Percentiles rank a stretch among this genome's conserved stretches.
These are phyloP conservation scores for Hydrozoanthus tunicans DNA, from an alignment of 64 coral and sea anemone species.

Conservation along the genomic window DNA sequence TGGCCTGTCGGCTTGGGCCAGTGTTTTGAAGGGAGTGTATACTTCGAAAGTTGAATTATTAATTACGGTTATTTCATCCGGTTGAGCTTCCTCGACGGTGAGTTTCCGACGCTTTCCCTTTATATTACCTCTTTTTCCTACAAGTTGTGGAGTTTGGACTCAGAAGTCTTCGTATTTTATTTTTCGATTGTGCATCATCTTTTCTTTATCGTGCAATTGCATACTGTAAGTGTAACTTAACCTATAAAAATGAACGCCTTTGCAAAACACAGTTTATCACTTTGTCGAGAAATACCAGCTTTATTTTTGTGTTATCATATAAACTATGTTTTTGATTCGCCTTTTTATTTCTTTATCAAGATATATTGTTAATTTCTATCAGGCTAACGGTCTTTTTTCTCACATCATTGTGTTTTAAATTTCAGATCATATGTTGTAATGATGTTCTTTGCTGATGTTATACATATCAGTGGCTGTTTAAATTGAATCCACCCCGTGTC, in stretches of 20 bases:
- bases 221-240: slow-evolving; percentile 7
- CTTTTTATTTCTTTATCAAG: slow-evolving; percentile 25
- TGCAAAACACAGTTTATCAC: slow-evolving; percentile 58
- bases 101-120: neutral
- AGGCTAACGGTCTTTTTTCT: slow-evolving; percentile 36
- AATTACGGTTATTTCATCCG: slow-evolving; percentile 64
- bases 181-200: slow-evolving; percentile 3
- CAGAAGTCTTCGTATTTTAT: neutral
- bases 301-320: slow-evolving; percentile 32
- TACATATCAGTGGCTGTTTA: slow-evolving; percentile 56
- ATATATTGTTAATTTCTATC: slow-evolving; percentile 7
- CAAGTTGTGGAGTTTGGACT: neutral
- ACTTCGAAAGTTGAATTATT: slow-evolving; percentile 65
- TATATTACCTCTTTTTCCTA: neutral
- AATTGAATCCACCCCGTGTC: slow-evolving; percentile 23
- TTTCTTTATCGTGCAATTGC: slow-evolving; percentile 14
- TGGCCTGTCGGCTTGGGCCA: slow-evolving; percentile 58
- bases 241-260: slow-evolving; percentile 52
- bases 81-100: slow-evolving; percentile 47
- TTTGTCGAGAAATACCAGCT: slow-evolving; percentile 38
- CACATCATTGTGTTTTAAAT: slow-evolving; percentile 58
- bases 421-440: slow-evolving; percentile 65
- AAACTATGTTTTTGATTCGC: neutral
- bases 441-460: slow-evolving; percentile 59
- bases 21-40: slow-evolving; percentile 62